These are phyloP conservation scores for Isoperla grammatica DNA, from an alignment of 2,888 invertebrate genomes.

Conservation along the genomic window DNA sequence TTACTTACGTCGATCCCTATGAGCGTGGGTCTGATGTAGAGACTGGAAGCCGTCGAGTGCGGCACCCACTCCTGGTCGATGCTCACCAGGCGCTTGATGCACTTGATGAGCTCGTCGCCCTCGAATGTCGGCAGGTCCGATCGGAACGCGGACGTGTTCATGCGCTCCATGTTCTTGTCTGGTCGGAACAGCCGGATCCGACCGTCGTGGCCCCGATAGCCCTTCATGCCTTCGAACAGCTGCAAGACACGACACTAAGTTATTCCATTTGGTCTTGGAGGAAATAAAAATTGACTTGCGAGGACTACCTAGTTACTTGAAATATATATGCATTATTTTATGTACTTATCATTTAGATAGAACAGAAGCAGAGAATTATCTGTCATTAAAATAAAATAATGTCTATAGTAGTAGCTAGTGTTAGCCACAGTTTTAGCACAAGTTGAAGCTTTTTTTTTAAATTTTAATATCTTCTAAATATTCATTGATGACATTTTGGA, in stretches of 20 bases:
- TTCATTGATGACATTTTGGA: too few relatives aligned
- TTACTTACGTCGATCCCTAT: slow-evolving; percentile 92
- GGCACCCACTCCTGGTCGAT: slow-evolving; percentile 99
- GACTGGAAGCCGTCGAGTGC: slow-evolving; percentile 77
- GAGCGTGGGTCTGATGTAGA: slow-evolving; percentile 93
- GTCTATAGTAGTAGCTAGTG: too few relatives aligned
- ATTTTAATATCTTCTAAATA: too few relatives aligned
- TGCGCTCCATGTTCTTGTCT: slow-evolving; percentile 88
- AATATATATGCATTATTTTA: too few relatives aligned
- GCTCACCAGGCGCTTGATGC: slow-evolving; percentile 75
- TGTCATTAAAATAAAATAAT: too few relatives aligned
- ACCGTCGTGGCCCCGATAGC: slow-evolving; percentile 88
- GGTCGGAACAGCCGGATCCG: slow-evolving; percentile 93
- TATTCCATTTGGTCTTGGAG: too few relatives aligned
- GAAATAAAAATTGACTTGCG: too few relatives aligned
- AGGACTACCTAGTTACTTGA: too few relatives aligned
- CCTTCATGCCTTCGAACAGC: slow-evolving; percentile 98
- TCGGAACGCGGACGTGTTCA: slow-evolving; percentile 79
- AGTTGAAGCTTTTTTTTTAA: too few relatives aligned
- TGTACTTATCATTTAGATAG: too few relatives aligned
- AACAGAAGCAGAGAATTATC: too few relatives aligned
- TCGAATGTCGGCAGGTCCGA: slow-evolving; percentile 87
- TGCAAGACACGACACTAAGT: slow-evolving; percentile 43
- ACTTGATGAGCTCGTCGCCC: slow-evolving; percentile 75
- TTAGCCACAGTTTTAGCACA: too few relatives aligned